Percentiles rank a stretch among this genome's conserved stretches.
phyloP scores from a whole-genome alignment of 2,888 invertebrate species.

The Linnaemya tessellans region DNA sequence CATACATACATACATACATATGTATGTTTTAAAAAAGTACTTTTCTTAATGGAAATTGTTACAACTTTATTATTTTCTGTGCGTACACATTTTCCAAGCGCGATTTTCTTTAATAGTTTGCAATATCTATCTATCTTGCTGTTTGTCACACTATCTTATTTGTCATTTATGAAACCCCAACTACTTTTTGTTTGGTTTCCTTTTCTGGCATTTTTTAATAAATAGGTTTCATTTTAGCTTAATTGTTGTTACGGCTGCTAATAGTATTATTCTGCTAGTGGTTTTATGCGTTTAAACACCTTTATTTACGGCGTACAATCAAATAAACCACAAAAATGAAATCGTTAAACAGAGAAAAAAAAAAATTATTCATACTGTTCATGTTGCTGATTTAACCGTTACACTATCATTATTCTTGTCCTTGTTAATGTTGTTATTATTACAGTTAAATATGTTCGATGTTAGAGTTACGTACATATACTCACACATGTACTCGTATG shows the following conservation, averaged over 20 bases:
- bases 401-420: background rate
- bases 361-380: background rate
- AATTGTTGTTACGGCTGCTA: conserved; percentile 9
- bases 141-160: conserved; percentile 24
- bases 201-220: background rate
- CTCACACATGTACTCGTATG: conserved; percentile 2
- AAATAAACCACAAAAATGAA: background rate
- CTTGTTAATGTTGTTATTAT: conserved; percentile 5
- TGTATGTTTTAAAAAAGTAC: too few species aligned
- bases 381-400: conserved; percentile 12
- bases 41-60: too few species aligned
- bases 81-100: too few species aligned
- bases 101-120: background rate
- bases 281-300: conserved; percentile 15
- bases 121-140: too few species aligned
- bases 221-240: conserved; percentile 15
- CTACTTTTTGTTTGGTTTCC: background rate
- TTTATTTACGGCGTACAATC: conserved; percentile 18
- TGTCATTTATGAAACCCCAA: background rate
- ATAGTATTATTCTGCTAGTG: conserved; percentile 15
- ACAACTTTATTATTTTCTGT: too few species aligned
- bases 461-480: background rate
- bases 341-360: background rate
- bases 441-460: conserved; percentile 3
- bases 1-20: too few species aligned